phyloP scores from a whole-genome alignment of 2,888 invertebrate genomes.

The Cephus nigrinus region DNA sequence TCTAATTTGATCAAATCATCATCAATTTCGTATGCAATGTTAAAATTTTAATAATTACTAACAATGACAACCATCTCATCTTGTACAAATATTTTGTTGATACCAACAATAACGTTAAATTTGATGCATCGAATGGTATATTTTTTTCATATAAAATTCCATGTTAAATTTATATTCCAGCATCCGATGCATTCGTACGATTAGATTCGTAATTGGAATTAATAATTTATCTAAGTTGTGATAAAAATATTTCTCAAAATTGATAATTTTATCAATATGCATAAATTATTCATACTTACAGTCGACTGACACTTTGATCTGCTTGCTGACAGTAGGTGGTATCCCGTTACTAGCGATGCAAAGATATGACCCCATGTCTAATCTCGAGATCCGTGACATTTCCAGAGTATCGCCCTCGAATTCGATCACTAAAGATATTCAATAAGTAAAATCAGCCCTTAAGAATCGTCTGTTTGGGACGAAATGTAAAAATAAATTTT shows the following conservation, averaged over 20 bases:
- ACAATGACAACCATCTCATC: neutral
- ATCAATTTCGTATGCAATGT: neutral
- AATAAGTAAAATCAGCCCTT: conserved; percentile 11
- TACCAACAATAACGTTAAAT: neutral
- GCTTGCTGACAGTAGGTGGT: conserved; percentile 89
- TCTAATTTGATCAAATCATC: neutral
- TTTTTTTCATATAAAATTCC: too few species aligned
- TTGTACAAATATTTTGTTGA: neutral
- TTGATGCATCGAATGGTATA: neutral
- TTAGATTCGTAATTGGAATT: neutral
- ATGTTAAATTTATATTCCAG: too few species aligned
- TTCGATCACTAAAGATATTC: conserved; percentile 75
- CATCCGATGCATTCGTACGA: too few species aligned
- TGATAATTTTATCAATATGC: too few species aligned
- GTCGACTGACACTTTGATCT: conserved; percentile 93
- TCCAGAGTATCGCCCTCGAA: conserved; percentile 88
- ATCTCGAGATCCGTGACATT: conserved; percentile 84
- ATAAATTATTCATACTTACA: conserved; percentile 75
- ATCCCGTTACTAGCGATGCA: conserved; percentile 93
- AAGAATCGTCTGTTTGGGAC: neutral
- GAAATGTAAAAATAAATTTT: neutral
- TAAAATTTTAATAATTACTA: neutral
- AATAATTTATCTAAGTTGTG: neutral
- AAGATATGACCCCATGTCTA: conserved; percentile 92
- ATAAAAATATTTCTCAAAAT: neutral